Percentiles rank a stretch among this genome's conserved stretches.
phyloP scores from a whole-genome alignment of 2,888 invertebrate genomes.

The Sphecodes monilicornis region DNA sequence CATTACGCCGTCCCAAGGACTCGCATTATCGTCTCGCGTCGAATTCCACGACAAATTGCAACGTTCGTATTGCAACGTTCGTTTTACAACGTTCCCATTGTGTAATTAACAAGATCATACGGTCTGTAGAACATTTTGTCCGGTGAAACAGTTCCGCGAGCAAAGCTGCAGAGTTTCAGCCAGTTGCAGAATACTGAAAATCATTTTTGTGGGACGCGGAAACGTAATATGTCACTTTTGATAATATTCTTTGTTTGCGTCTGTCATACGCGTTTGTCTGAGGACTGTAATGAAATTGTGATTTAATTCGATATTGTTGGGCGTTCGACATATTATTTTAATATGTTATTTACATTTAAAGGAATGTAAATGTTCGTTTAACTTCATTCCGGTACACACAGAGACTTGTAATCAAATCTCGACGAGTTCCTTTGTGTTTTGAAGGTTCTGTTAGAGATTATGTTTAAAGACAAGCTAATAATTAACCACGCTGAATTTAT shows the following conservation, averaged over 20 bases:
- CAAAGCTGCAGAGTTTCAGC: not conserved
- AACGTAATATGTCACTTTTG: not conserved
- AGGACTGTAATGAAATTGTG: not conserved
- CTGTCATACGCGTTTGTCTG: not conserved
- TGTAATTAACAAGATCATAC: not conserved
- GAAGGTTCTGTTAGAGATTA: not conserved
- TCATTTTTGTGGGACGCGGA: not conserved
- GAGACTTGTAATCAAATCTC: not conserved
- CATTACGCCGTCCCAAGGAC: slow-evolving; percentile 4
- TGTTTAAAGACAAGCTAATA: too few species aligned
- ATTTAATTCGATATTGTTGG: not conserved
- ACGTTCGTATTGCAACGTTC: slow-evolving; percentile 28
- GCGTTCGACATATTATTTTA: too few species aligned
- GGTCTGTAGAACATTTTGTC: not conserved
- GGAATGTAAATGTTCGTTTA: not conserved
- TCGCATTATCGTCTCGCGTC: slow-evolving; percentile 19
- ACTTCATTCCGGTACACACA: not conserved
- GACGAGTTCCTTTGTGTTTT: not conserved
- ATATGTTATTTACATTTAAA: not conserved
- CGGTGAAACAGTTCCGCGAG: not conserved
- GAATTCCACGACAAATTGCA: slow-evolving; percentile 43
- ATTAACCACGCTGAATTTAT: too few species aligned
- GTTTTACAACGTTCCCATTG: slow-evolving; percentile 21
- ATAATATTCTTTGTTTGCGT: not conserved
- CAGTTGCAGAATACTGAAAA: not conserved